Evolutionary conservation across 1,140 invertebrate genomes (phyloP), one percentile per base, ranked within the genome.

Genomic region (Drosophila chauvacae): DNA sequence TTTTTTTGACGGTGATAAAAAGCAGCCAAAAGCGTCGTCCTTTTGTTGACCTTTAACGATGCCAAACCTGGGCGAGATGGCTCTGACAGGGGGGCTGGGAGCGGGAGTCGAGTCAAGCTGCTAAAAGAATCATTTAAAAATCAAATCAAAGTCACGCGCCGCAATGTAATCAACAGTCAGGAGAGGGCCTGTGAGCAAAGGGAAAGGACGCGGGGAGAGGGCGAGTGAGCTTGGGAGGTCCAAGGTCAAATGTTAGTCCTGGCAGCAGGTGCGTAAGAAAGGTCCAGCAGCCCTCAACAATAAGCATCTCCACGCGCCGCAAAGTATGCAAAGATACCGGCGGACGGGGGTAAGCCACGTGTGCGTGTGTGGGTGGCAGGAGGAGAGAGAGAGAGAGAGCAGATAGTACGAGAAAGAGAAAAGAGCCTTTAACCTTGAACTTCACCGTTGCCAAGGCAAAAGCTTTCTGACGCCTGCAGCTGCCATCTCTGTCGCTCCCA

Each of bases 71-170:
- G 47, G 18, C 44, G 41, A 58, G 69, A 57, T 68, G 69, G 37
- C 23, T 13, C 30, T 20, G n/a, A 10, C 26, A 14, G 23, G 11
- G 4, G 39, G 44, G 3, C 11, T 47, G 47, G 26, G 26, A 28
- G 5, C 26, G 26, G 50, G 16, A 5, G 53, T 9, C 20, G 77
- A 74, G 77, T 48, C 66, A 64, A 78, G 81, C 82, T 81, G 79
- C 82, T 60, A 87, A 80, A 77, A 64, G 78, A 90, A 90, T 90
- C 81, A 90, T 90, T 90, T 90, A 90, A 85, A 90, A 90, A 81
- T 90, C 85, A 90, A 90, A 90, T 90, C 85, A 90, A 90, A 90
- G 85, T 90, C 85, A 90, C 86, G 85, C 85, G 85, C 77, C 86
- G 74, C 81, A 90, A 90, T 73, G 71, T 88, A 85, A 90, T 88